Percentiles rank a stretch among this genome's conserved stretches.
Conservation (phyloP, 2,888 invertebrate genomes). For the Quadroppia sp. region DNA sequence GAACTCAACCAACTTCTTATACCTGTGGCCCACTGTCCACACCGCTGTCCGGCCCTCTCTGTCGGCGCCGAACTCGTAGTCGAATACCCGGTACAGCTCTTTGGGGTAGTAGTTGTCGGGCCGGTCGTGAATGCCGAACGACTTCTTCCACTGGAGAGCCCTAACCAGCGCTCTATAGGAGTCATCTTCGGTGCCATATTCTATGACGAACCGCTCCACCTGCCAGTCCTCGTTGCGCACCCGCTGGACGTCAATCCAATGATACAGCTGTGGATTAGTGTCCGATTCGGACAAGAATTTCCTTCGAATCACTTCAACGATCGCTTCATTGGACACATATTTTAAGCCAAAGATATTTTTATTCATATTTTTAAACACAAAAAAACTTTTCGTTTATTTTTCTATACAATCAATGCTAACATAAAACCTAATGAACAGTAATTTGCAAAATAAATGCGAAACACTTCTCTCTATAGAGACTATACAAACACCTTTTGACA, state of each 20-base stretch:
- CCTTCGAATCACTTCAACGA: neutral
- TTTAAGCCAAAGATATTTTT: neutral
- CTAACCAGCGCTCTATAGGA: constrained; percentile 13
- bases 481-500: too few species aligned
- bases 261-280: constrained; percentile 33
- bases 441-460: too few species aligned
- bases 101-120: constrained; percentile 22
- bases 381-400: too few species aligned
- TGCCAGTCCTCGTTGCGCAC: constrained; percentile 37
- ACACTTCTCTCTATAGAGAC: too few species aligned
- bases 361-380: neutral
- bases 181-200: neutral
- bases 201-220: constrained; percentile 17
- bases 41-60: neutral
- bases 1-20: neutral
- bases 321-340: neutral
- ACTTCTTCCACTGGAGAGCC: constrained; percentile 39
- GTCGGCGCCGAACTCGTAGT: neutral
- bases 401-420: too few species aligned
- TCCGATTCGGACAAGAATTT: neutral
- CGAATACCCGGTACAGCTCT: constrained; percentile 32
- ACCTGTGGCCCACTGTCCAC: neutral
- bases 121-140: constrained; percentile 40
- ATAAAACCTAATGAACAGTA: too few species aligned
- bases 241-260: constrained; percentile 39